Conservation (phyloP, 2,113 vertebrate species). For the Toxotes jaculatrix region DNA sequence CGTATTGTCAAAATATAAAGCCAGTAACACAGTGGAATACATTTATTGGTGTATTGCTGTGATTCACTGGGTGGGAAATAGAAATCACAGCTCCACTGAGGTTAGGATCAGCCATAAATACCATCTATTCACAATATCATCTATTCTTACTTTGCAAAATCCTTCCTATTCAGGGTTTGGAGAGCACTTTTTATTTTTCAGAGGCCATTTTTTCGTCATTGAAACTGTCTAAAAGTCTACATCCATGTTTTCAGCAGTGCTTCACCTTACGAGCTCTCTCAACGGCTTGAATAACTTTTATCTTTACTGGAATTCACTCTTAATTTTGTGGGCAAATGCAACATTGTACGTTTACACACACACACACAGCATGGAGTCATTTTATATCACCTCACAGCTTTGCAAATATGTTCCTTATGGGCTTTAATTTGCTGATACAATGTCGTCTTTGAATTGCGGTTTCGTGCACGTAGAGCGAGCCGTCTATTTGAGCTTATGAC, state of each 20-base stretch:
- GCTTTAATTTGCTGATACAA: too few relatives aligned
- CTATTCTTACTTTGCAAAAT: too few relatives aligned
- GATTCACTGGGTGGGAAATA: neutral
- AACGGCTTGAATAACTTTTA: neutral
- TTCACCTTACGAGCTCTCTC: neutral
- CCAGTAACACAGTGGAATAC: neutral
- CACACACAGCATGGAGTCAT: neutral
- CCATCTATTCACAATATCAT: too few relatives aligned
- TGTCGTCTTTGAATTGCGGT: neutral
- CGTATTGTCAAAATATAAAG: neutral
- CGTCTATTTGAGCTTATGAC: neutral
- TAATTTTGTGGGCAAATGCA: too few relatives aligned
- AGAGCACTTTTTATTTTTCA: neutral
- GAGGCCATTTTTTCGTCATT: neutral
- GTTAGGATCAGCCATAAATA: too few relatives aligned
- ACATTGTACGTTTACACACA: neutral
- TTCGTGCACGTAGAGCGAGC: neutral
- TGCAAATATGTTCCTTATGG: neutral
- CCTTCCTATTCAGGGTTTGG: too few relatives aligned
- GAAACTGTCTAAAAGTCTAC: neutral
- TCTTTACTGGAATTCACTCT: too few relatives aligned
- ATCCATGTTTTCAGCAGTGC: neutral
- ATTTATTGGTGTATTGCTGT: too few relatives aligned
- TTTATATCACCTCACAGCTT: neutral
- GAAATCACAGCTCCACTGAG: neutral